These are phyloP conservation scores for Napeogenes inachia DNA, from an alignment of 2,888 invertebrate species.

Conservation along the genomic window DNA sequence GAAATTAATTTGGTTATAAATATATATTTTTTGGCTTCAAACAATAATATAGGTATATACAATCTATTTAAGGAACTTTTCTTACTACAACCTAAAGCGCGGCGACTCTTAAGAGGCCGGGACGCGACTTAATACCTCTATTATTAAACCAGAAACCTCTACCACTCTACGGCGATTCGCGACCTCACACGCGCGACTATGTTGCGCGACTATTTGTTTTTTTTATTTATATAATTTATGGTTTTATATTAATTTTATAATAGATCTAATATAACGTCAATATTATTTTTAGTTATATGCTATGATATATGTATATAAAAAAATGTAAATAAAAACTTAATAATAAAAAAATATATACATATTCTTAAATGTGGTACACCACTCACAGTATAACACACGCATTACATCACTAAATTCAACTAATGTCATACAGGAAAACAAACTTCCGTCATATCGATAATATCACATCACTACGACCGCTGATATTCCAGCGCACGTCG, in stretches of 20 bases:
- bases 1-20: too few relatives aligned
- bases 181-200: conserved; percentile 15
- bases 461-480: conserved; percentile 50
- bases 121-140: conserved; percentile 48
- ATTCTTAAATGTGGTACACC: too few relatives aligned
- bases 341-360: too few relatives aligned
- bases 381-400: not conserved
- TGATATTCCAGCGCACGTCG: conserved; percentile 36
- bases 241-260: too few relatives aligned
- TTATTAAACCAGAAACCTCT: conserved; percentile 58
- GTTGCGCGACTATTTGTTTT: too few relatives aligned
- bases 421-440: conserved; percentile 3
- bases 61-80: conserved; percentile 16
- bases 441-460: conserved; percentile 27
- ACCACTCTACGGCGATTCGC: conserved; percentile 21
- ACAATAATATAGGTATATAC: too few relatives aligned
- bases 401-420: conserved; percentile 14
- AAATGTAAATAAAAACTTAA: too few relatives aligned
- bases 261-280: too few relatives aligned
- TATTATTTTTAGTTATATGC: too few relatives aligned
- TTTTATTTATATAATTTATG: too few relatives aligned
- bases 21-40: too few relatives aligned
- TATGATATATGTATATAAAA: too few relatives aligned
- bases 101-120: conserved; percentile 35
- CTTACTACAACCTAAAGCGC: conserved; percentile 26